Evolutionary conservation across 2,888 invertebrate genomes (phyloP).

Genomic region (Chromoteleia sp.): DNA sequence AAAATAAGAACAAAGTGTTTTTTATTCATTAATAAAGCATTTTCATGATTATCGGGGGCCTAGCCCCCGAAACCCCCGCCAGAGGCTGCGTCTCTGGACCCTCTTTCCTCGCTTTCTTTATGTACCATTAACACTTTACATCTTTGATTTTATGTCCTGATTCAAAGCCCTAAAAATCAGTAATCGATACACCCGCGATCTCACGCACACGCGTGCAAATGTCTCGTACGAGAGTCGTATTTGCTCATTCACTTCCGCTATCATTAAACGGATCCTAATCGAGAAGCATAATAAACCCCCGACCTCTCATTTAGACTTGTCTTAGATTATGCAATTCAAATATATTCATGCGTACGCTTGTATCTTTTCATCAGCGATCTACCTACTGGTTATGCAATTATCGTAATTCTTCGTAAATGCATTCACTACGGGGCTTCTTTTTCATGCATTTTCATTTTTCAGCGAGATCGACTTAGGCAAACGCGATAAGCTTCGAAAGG

Average conservation of each 20-base stretch:
- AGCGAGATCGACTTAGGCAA: constrained; percentile 20
- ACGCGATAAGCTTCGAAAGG: constrained; percentile 20
- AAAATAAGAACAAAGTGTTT: no score
- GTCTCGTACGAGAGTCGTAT: constrained; percentile 13
- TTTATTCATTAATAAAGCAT: no score
- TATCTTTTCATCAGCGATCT: constrained; percentile 43
- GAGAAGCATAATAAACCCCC: constrained; percentile 51
- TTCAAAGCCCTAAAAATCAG: constrained; percentile 22
- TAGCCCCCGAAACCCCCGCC: no score
- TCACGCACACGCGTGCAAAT: constrained; percentile 32
- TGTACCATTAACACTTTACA: no score
- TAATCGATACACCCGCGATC: constrained; percentile 39
- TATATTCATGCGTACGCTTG: constrained; percentile 55
- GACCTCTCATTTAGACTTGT: constrained; percentile 52
- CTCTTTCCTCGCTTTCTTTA: no score
- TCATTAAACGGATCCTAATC: constrained; percentile 67
- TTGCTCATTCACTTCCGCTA: constrained; percentile 63
- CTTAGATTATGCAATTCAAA: constrained; percentile 64
- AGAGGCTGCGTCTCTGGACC: no score
- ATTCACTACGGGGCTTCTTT: constrained; percentile 16
- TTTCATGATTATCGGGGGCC: no score
- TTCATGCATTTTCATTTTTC: constrained; percentile 43
- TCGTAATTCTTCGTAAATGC: constrained; percentile 39
- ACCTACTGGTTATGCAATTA: constrained; percentile 60
- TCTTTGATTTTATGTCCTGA: neutral